A percentile compares a stretch with the other conserved stretches of the same genome.
phyloP scores from a whole-genome alignment of 1,140 invertebrate genomes.

The Drosophila orena region DNA sequence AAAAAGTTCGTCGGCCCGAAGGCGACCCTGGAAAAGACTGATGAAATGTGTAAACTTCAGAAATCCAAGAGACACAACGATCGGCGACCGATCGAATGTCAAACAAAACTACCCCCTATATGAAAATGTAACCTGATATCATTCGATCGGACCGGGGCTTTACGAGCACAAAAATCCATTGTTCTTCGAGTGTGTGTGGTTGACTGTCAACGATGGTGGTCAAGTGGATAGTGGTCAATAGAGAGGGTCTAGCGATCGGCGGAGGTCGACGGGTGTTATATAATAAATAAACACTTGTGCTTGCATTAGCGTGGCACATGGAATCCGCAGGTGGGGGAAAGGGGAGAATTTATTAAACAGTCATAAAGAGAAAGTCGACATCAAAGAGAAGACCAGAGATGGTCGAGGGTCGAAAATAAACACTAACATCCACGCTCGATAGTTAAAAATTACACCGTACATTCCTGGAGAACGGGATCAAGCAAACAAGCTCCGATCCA shows the following conservation, averaged over 20 bases:
- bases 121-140: constrained; percentile 49
- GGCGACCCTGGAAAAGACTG: constrained; percentile 1
- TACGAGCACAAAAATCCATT: constrained; percentile 4
- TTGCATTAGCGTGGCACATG: constrained; percentile 67
- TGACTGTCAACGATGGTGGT: constrained; percentile 66
- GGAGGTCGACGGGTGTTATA: constrained; percentile 70
- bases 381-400: constrained; percentile 33
- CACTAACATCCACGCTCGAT: too few species aligned
- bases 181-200: constrained; percentile 3
- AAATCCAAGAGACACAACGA: constrained; percentile 24
- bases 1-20: neutral
- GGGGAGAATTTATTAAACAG: constrained; percentile 58
- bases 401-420: too few species aligned
- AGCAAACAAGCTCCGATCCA: too few species aligned
- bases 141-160: neutral
- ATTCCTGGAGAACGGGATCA: constrained; percentile 31
- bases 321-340: constrained; percentile 11
- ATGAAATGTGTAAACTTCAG: constrained; percentile 1
- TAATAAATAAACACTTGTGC: constrained; percentile 83
- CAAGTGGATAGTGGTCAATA: constrained; percentile 30
- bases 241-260: constrained; percentile 11
- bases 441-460: constrained; percentile 42
- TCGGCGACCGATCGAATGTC: constrained; percentile 36
- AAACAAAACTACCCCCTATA: constrained; percentile 11
- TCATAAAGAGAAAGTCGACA: constrained; percentile 37